A percentile compares a stretch with the other conserved stretches of the same genome.
Conservation (phyloP, 2,113 vertebrate genomes). For the Holacanthus passer region DNA sequence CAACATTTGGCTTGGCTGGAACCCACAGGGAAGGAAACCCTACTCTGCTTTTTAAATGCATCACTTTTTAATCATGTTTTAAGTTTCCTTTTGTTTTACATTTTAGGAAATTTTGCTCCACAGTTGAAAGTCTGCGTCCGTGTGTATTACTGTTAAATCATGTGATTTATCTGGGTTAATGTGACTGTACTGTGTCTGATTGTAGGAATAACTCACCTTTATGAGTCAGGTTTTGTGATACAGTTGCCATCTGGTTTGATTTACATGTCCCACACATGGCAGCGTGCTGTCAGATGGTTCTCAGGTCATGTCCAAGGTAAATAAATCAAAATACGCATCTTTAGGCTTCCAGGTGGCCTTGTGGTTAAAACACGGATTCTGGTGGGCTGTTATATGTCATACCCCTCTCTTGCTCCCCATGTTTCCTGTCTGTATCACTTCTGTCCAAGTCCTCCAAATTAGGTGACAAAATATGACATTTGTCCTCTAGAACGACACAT, state of each 20-base stretch:
- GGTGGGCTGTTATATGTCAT: not conserved
- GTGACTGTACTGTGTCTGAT: slow-evolving; percentile 2
- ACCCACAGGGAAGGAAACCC: slow-evolving; percentile 60
- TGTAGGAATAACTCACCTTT: slow-evolving; percentile 47
- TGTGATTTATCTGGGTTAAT: slow-evolving; percentile 36
- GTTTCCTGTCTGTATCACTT: not conserved
- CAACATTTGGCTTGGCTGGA: slow-evolving; percentile 62
- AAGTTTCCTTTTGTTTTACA: slow-evolving; percentile 53
- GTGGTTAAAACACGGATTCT: slow-evolving; percentile 3
- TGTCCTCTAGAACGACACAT: too few relatives aligned
- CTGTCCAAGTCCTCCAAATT: not conserved
- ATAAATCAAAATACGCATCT: not conserved
- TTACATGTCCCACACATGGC: slow-evolving; percentile 30
- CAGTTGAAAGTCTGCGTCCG: not conserved
- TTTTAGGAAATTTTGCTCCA: slow-evolving; percentile 36
- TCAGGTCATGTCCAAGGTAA: not conserved
- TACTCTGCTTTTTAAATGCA: slow-evolving; percentile 50
- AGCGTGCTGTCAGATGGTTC: slow-evolving; percentile 6
- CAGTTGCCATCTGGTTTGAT: slow-evolving; percentile 52
- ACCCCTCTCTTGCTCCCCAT: not conserved
- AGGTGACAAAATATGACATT: too few relatives aligned
- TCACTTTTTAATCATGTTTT: slow-evolving; percentile 57
- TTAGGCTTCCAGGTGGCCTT: not conserved
- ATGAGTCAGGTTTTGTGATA: slow-evolving; percentile 21
- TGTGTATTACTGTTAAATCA: slow-evolving; percentile 22